A percentile compares a stretch with the other conserved stretches of the same genome.
phyloP scores from a whole-genome alignment of 2,797 vertebrate species.

The Takifugu rubripes region DNA sequence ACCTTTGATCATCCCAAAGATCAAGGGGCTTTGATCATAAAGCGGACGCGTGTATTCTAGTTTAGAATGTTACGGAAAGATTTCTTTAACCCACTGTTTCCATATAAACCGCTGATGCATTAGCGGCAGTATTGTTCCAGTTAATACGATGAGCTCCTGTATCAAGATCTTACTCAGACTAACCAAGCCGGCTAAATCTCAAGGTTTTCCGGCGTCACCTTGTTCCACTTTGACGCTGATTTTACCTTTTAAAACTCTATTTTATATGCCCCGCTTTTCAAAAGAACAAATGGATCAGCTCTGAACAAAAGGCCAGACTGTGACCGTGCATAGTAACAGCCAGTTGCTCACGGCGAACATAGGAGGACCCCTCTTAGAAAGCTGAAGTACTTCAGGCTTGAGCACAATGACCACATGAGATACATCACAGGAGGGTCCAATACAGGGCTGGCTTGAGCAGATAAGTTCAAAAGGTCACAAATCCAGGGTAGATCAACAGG shows the following conservation, averaged over 20 bases:
- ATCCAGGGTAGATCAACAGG: no score
- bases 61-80: conserved; percentile 6
- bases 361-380: conserved; percentile 29
- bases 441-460: no score
- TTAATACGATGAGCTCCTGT: no score
- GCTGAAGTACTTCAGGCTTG: conserved; percentile 31
- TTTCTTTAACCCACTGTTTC: conserved; percentile 22
- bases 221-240: conserved; percentile 49
- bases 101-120: neutral
- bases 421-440: neutral
- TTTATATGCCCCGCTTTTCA: conserved; percentile 28
- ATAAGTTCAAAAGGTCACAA: no score
- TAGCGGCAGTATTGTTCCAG: no score
- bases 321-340: conserved; percentile 65
- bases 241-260: conserved; percentile 45
- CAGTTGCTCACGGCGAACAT: conserved; percentile 47
- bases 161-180: no score
- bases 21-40: no score
- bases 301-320: conserved; percentile 42
- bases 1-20: no score
- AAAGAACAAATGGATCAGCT: conserved; percentile 38
- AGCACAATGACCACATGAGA: conserved; percentile 33
- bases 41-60: neutral
- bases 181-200: conserved; percentile 7
- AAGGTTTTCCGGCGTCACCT: neutral